Base-by-base conservation (phyloP, 2,888 invertebrate genomes). In the Pollenia griseotomentosa region DNA sequence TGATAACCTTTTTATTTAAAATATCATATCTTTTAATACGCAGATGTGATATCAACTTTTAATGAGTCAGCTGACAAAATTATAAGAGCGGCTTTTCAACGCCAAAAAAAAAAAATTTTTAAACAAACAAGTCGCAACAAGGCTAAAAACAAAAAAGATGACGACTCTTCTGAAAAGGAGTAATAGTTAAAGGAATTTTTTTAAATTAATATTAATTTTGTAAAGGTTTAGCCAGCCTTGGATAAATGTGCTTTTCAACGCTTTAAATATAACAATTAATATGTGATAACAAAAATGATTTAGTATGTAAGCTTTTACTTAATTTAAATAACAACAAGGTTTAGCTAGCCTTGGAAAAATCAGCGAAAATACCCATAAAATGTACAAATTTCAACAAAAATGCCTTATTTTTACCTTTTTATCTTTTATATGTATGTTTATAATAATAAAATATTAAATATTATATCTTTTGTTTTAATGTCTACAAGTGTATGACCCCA, bases 121-220 rank as follows among this genome's bases (percentile, higher is more conserved):
- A n/a, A n/a, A n/a, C n/a, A n/a, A n/a, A n/a, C 59, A 55, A 61
- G 61, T 40, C 83, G 75, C 68, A 83, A 53, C 57, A 83, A 75
- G 51, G 14, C 12, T 12, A 51, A 66, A 48, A 70, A 75, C 51
- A 74, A 74, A 0, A n/a, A n/a, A n/a, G 59, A 83, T 33, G 59
- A 68, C 46, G 66, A 53, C 51, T 48, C 48, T 48, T 74, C 61
- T 3, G 61, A 74, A 5, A 74, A 63, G 3, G 51, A 75, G 12
- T 66, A 68, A 66, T 9, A 66, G 3, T 16, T n/a, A 42, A 63
- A 65, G 11, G 14, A 61, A 9, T 42, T 61, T n/a, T n/a, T n/a
- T n/a, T n/a, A n/a, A n/a, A 59, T 33, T 5, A 6, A 23, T 23
- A 57, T 57, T 57, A 23, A 19, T 57, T 57, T 57, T 57, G 1